Evolutionary conservation across 2,113 vertebrate species (phyloP), one percentile per base, ranked within the genome.

Genomic region (Scortum barcoo): DNA sequence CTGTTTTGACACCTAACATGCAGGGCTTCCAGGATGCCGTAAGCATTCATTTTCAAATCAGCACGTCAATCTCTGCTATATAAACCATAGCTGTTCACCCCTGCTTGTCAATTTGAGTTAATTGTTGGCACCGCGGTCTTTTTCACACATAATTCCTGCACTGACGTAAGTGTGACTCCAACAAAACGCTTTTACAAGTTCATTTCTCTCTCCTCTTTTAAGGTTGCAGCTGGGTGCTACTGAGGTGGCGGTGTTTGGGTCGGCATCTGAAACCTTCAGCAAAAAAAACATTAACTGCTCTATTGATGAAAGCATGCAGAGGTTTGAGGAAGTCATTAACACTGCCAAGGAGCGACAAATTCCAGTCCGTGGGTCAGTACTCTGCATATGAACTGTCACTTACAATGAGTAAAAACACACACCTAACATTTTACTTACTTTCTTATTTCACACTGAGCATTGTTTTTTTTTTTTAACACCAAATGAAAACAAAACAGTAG

Each of bases 221-320:
- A 99, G 98, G 94, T 98, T 88, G 96, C 95, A 86, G 97, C 97
- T 46, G 97, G 97, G 97, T 56, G 97, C 97, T 77, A 96, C 95
- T 40, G 97, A 99, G 91, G 95, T 99, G 80, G 96, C 97, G 0
- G 96, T 99, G 75, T 99, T 99, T 95, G 97, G 95, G 9, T 98
- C 97, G 28, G 97, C 97, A 13, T 98, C 97, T 72, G 97, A 99
- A 91, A 95, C 95, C 22, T 98, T 99, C 86, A 97, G 94, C 91
- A 96, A 95, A 93, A 97, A 93, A 90, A 99, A 98, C 50, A 95
- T 98, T 89, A 99, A 98, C 91, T 98, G 98, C 90, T 97, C 97
- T 54, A 96, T 99, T 81, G 97, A 97, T 92, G 97, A 99, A 95
- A 98, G 98, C 89, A 94, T 98, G 94, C 93, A 94, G 76, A 97